Base-by-base conservation (phyloP, 2,888 invertebrate species). In the Philaethria dido region DNA sequence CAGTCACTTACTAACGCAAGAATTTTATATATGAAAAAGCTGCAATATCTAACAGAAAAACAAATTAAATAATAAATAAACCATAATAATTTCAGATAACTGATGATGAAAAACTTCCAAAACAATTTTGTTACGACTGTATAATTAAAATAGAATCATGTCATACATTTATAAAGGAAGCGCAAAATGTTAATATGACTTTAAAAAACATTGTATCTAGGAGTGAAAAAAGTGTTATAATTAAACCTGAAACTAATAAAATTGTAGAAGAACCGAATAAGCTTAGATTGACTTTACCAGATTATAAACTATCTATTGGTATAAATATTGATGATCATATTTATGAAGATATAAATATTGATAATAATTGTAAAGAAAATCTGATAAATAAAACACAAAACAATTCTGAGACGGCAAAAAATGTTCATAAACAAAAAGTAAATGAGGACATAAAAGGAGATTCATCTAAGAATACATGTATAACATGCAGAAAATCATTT, bases 41-140 rank as follows among this genome's bases (percentile, higher is more conserved):
- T 13, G 5, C 13, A 48, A 48, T 48, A 20, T n/a, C 20, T 36
- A 39, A n/a, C n/a, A 36, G 8, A 55, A 36, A 3, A 36, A 8
- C 33, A 33, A 33, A 25, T 8, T 33, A 1, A 39, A n/a, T 36
- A 55, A 18, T 36, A 0, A 14, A 22, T 42, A n/a, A 3, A 22
- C 22, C 9, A 42, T 22, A 42, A 42, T 57, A 11, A 48, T 80
- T 72, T 61, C 75, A 91, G 90, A 77, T 88, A 44, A 71, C 79
- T 69, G 82, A 87, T 22, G 83, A 86, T 48, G 93, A 93, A 62
- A 81, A 80, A 36, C 78, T 93, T n/a, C 93, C 94, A 1, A 90
- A 87, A 65, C 89, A 90, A 42, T 88, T 94, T 63, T 94, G 94
- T 73, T 88, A 87, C 52, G 83, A 90, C 65, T 94, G 94, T 65